Conservation (phyloP, 2,888 invertebrate genomes). For the Gryllus longicercus region DNA sequence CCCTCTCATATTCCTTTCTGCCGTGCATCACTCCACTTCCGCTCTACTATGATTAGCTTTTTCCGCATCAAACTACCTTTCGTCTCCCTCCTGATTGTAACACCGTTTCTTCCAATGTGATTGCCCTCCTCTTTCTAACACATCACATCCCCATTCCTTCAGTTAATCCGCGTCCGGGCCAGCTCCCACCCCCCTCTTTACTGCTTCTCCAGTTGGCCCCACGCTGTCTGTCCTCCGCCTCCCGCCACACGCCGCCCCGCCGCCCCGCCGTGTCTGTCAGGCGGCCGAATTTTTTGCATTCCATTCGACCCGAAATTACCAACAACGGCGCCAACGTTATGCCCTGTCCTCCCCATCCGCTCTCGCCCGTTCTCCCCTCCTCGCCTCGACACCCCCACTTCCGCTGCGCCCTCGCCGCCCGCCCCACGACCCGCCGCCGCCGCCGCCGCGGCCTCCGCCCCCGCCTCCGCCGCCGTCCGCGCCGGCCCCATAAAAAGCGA, state of each 20-base stretch:
- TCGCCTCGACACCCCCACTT: not conserved
- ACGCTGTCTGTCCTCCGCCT: not conserved
- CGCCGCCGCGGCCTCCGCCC: not conserved
- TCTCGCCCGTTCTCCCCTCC: not conserved
- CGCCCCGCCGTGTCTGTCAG: not conserved
- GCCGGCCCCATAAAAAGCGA: not conserved
- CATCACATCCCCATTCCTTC: too few species aligned
- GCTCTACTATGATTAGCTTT: too few species aligned
- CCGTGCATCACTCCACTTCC: too few species aligned
- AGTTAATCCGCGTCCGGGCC: too few species aligned
- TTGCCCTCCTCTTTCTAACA: too few species aligned
- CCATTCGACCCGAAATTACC: conserved; percentile 2
- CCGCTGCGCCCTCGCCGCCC: not conserved
- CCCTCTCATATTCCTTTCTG: too few species aligned
- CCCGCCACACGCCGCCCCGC: not conserved
- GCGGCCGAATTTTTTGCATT: conserved; percentile 1
- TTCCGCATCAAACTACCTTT: too few species aligned
- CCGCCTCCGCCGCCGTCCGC: too few species aligned
- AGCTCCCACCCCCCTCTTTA: too few species aligned
- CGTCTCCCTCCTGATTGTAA: too few species aligned
- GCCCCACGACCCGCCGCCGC: not conserved
- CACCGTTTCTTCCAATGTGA: too few species aligned
- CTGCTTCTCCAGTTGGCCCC: not conserved
- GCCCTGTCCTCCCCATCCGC: not conserved
- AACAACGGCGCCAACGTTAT: not conserved